Percentiles rank a stretch among this genome's conserved stretches.
Conservation (phyloP, 1,140 invertebrate species). For the Venturia canescens region DNA sequence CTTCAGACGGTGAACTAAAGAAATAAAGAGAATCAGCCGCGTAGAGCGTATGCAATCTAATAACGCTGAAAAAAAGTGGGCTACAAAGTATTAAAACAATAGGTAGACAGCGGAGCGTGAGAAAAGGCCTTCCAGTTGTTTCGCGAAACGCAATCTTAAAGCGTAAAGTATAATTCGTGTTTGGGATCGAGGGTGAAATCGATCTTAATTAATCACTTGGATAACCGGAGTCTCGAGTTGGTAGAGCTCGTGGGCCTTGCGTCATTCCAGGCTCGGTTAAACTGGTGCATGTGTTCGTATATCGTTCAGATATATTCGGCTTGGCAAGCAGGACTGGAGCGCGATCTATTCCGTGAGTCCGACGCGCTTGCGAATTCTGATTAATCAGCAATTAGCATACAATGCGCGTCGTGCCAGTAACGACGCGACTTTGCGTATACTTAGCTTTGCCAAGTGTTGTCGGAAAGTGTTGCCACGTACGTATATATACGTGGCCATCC, state of each 20-base stretch:
- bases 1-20: not conserved
- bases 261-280: slow-evolving; percentile 24
- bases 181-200: slow-evolving; percentile 38
- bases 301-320: not conserved
- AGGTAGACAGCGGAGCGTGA: slow-evolving; percentile 11
- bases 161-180: slow-evolving; percentile 39
- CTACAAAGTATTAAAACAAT: slow-evolving; percentile 28
- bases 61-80: not conserved
- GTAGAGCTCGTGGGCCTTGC: slow-evolving; percentile 23
- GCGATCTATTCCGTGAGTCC: slow-evolving; percentile 41
- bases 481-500: not conserved
- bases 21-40: not conserved
- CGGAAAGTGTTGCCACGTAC: not conserved
- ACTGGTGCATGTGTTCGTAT: not conserved
- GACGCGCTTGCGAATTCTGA: slow-evolving; percentile 44
- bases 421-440: slow-evolving; percentile 48
- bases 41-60: not conserved
- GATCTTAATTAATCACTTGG: slow-evolving; percentile 51
- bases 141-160: not conserved
- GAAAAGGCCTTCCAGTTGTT: slow-evolving; percentile 8
- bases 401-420: slow-evolving; percentile 65
- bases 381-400: slow-evolving; percentile 73
- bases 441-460: not conserved
- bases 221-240: slow-evolving; percentile 9
- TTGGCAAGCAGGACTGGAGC: not conserved